Percentiles rank a stretch among this genome's conserved stretches.
Conservation (phyloP, 1,140 invertebrate species). For the Drosophila mayri region DNA sequence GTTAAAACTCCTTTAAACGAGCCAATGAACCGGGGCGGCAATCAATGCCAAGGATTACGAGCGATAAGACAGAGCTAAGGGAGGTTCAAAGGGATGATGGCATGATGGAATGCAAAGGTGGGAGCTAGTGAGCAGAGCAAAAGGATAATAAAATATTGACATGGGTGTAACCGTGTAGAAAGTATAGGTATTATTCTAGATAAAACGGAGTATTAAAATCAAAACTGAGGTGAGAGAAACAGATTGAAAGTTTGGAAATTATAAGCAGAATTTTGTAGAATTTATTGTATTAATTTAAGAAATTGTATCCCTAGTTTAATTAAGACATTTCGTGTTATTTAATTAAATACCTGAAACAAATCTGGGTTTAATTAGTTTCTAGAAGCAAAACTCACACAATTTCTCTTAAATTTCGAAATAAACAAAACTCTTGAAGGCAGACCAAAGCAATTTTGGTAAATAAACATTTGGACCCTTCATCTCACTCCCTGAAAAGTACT, state of each 20-base stretch:
- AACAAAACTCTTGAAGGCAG: constrained; percentile 2
- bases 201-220: background rate
- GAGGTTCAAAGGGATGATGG: background rate
- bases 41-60: constrained; percentile 23
- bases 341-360: background rate
- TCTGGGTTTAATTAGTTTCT: background rate
- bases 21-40: constrained; percentile 5
- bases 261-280: background rate
- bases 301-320: background rate
- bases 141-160: constrained; percentile 4
- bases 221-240: background rate
- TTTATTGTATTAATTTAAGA: background rate
- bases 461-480: constrained; percentile 18
- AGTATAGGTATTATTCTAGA: background rate
- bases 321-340: background rate
- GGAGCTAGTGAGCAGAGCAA: background rate
- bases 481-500: constrained; percentile 3
- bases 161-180: background rate
- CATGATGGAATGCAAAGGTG: constrained; percentile 1
- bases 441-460: constrained; percentile 19
- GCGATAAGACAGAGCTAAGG: constrained; percentile 4
- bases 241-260: background rate
- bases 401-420: background rate
- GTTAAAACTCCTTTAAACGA: constrained; percentile 31
- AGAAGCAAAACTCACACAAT: background rate